Base-by-base conservation (phyloP, 2,888 invertebrate species). In the Desoria tigrina region DNA sequence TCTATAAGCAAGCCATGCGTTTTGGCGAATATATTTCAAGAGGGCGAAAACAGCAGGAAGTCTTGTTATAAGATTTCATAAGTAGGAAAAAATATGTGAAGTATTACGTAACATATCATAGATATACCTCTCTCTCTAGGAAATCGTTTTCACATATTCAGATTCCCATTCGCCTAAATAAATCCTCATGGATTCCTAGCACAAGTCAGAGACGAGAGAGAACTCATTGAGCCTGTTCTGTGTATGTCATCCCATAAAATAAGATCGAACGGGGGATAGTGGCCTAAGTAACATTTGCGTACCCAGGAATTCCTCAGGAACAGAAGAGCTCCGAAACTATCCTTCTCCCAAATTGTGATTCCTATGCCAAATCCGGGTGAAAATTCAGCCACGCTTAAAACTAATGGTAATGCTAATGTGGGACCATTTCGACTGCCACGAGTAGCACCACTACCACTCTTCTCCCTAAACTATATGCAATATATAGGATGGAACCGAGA, bases 351-450 rank as follows among this genome's bases (percentile, higher is more conserved):
- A 32, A 45, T 45, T 45, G 45, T 45, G 45, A 45, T 45, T 45
- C 45, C 21, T 45, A 51, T 51, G 51, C 51, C 51, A 51, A 51
- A 51, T 51, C 51, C 51, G 51, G 51, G 51, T 51, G 51, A 51
- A 51, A 51, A 51, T 51, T 51, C 51, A 51, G 26, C 51, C 51
- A 26, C 51, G 51, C 51, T 51, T 51, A 51, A 23, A 26, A 51
- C 51, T 51, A 51, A 51, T 51, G 51, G 26, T 51, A 51, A 51
- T 51, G 51, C 51, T 51, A 51, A 51, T 51, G 51, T 51, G 51
- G 26, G 51, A 23, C 51, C 51, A 26, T 51, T 51, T 16, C 26
- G 16, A 51, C 24, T 51, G 45, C 45, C 45, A 45, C 16, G 32
- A 32, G 32, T 32, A 32, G 9, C 45, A 45, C 4, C 9, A 39